Conservation (phyloP, 2,113 vertebrate genomes). For the Crotophaga sulcirostris region DNA sequence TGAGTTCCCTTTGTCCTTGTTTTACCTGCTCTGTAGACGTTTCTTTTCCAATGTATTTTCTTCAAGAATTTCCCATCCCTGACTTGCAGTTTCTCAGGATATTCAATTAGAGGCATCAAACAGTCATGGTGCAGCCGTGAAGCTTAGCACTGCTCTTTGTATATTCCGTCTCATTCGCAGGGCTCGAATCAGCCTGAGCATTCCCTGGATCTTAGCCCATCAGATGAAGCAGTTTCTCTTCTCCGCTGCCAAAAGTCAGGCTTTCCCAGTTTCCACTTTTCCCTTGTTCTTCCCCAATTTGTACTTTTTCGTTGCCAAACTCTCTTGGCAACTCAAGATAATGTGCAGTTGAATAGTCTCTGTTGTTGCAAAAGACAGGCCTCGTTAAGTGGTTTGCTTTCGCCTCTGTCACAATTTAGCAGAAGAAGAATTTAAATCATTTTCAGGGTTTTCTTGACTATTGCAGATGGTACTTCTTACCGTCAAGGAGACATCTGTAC, state of each 20-base stretch:
- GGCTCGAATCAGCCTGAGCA: neutral
- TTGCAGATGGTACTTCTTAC: neutral
- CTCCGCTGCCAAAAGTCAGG: neutral
- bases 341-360: neutral
- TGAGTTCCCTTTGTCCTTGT: neutral
- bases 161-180: fast-evolving
- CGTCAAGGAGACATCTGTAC: neutral
- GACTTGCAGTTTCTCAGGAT: neutral
- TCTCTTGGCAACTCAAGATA: neutral
- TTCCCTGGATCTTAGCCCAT: neutral
- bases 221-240: neutral
- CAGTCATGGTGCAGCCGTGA: fast-evolving
- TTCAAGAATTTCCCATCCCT: neutral
- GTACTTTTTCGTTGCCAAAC: neutral
- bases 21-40: neutral
- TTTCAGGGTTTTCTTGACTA: neutral
- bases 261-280: constrained; percentile 3
- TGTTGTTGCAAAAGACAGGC: neutral
- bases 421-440: neutral
- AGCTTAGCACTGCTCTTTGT: neutral
- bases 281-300: neutral
- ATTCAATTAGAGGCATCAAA: neutral
- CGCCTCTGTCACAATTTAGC: neutral
- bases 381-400: neutral
- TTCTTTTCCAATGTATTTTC: neutral